Conservation (phyloP, 2,888 invertebrate species). For the Ectobius pallidus region DNA sequence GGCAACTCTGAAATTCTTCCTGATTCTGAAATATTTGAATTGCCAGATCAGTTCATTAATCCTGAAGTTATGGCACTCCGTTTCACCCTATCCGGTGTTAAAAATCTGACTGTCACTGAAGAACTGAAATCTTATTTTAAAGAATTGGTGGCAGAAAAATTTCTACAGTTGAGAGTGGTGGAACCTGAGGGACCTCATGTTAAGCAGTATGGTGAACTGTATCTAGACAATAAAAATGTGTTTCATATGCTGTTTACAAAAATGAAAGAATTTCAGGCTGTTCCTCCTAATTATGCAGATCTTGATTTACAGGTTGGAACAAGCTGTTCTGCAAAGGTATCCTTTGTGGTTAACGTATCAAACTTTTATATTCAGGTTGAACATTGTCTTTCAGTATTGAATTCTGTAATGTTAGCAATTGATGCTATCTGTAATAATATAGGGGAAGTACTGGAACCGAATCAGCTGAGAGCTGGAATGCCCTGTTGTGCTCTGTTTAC, state of each 20-base stretch:
- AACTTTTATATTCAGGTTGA: conserved; percentile 77
- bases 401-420: conserved; percentile 71
- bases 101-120: conserved; percentile 58
- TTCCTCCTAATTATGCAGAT: background rate
- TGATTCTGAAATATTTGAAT: conserved; percentile 73
- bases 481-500: conserved; percentile 83
- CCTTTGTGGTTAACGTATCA: conserved; percentile 71
- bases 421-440: conserved; percentile 63
- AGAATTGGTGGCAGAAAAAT: conserved; percentile 67
- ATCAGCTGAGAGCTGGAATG: conserved; percentile 62
- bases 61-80: conserved; percentile 77
- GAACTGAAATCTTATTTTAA: conserved; percentile 76
- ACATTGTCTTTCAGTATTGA: conserved; percentile 63
- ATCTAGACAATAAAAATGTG: conserved; percentile 52
- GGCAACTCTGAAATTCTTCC: conserved; percentile 77
- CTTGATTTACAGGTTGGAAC: conserved; percentile 16
- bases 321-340: conserved; percentile 58
- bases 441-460: conserved; percentile 51
- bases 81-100: conserved; percentile 73
- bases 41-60: conserved; percentile 73
- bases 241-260: conserved; percentile 45
- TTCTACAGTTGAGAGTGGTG: conserved; percentile 69
- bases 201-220: conserved; percentile 76
- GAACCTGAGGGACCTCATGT: conserved; percentile 72
- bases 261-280: conserved; percentile 13